These are phyloP conservation scores for Idaea straminata DNA, from an alignment of 2,888 invertebrate species.

Conservation along the genomic window DNA sequence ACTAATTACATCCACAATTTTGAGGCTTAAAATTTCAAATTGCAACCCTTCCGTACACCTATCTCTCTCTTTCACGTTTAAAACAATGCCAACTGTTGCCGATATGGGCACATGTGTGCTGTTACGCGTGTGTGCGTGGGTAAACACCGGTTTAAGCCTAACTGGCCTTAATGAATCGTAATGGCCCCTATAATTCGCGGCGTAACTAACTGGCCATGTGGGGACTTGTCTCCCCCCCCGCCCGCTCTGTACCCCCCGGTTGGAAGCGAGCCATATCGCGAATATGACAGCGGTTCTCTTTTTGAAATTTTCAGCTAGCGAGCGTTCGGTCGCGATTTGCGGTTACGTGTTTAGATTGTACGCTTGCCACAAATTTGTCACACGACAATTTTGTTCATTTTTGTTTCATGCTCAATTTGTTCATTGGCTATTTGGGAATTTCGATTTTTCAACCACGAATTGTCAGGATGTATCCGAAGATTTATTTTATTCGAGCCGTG, in stretches of 20 bases:
- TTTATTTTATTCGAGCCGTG: background rate
- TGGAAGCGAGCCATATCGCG: constrained; percentile 77
- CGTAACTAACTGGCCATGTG: constrained; percentile 81
- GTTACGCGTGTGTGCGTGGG: constrained; percentile 63
- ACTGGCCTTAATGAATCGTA: constrained; percentile 82
- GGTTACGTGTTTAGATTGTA: constrained; percentile 68
- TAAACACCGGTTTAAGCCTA: constrained; percentile 81
- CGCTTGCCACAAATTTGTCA: constrained; percentile 49
- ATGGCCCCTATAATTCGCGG: constrained; percentile 82
- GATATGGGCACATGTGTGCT: constrained; percentile 42
- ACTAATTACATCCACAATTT: constrained; percentile 71
- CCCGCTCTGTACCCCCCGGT: constrained; percentile 37
- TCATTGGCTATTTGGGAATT: constrained; percentile 12
- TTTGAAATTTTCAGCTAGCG: constrained; percentile 70
- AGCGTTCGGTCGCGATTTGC: constrained; percentile 62
- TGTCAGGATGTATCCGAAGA: constrained; percentile 31
- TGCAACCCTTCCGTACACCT: constrained; percentile 46
- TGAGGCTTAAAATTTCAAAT: constrained; percentile 68
- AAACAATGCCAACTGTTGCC: constrained; percentile 67
- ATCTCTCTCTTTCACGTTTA: constrained; percentile 52
- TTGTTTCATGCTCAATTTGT: constrained; percentile 27
- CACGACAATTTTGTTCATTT: constrained; percentile 30
- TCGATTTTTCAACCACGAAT: constrained; percentile 34
- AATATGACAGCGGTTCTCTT: constrained; percentile 74
- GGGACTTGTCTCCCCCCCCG: constrained; percentile 48